Evolutionary conservation across 2,888 invertebrate species (phyloP).

Genomic region (Colostygia pectinataria): DNA sequence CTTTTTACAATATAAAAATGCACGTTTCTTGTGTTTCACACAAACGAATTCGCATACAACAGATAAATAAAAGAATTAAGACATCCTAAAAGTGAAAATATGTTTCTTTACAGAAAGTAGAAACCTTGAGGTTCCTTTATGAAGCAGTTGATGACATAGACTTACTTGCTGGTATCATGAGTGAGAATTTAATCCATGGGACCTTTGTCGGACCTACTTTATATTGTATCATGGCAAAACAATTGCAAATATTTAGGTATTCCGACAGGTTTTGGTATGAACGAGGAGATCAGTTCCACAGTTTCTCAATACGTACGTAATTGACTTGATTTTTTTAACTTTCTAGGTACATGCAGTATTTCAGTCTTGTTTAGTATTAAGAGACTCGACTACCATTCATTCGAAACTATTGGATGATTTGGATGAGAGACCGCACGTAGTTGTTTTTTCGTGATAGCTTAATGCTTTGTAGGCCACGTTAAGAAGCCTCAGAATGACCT

Average conservation of each 20-base stretch:
- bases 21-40: too few species aligned
- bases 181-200: conserved; percentile 54
- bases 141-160: conserved; percentile 60
- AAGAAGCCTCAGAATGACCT: too few species aligned
- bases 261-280: conserved; percentile 69
- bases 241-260: conserved; percentile 53
- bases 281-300: conserved; percentile 64
- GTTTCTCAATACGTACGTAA: conserved; percentile 56
- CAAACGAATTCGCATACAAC: too few species aligned
- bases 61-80: too few species aligned
- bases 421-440: too few species aligned
- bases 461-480: too few species aligned
- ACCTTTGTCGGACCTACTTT: conserved; percentile 58
- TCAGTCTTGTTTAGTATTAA: neutral
- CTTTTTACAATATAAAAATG: too few species aligned
- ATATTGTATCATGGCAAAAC: conserved; percentile 64
- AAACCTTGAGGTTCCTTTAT: conserved; percentile 54
- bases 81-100: too few species aligned
- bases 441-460: too few species aligned
- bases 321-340: neutral
- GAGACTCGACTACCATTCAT: conserved; percentile 11
- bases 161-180: conserved; percentile 59
- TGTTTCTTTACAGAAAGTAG: conserved; percentile 55
- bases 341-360: neutral
- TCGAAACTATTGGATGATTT: too few species aligned